Base-by-base conservation (phyloP, 2,113 vertebrate species). In the Nanorana parkeri region DNA sequence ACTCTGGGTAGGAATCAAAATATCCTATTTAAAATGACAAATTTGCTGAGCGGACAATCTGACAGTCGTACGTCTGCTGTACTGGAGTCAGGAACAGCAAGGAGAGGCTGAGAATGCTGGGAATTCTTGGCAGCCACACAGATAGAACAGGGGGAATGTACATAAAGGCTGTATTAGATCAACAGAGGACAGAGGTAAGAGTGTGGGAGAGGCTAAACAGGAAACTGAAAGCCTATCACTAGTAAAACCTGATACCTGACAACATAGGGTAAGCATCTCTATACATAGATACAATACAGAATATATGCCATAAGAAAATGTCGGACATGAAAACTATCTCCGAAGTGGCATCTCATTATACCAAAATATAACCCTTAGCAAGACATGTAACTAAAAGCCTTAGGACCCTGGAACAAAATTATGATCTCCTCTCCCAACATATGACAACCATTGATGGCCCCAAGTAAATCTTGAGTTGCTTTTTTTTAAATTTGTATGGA, bases 211-310 rank as follows among this genome's bases (percentile, higher is more conserved):
- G 29, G 19, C 29, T 36, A 20, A n/a, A 28, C 63, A 65, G 5
- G 26, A 65, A 55, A 17, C 63, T 20, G 28, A 32, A 23, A 58
- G 55, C 55, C 17, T 58, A 68, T 68, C 10, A 32, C 64, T 41
- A 68, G 77, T 79, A 79, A 79, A 79, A 79, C 52, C 29, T 58
- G 65, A 79, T 79, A 56, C 64, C 20, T 56, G 26, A 54, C 26
- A 68, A 58, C 26, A 55, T 79, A 5, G 21, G 23, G 28, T 19
- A 52, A 77, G 60, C 51, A 65, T 52, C 36, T 77, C 60, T 65
- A 64, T 61, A 61, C 28, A 63, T 76, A 58, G 71, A 58, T 54
- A 13, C 54, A 29, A 74, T 58, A n/a, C n/a, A 21, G 17, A 51
- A 65, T 52, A 8, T 64, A 65, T 51, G 21, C 51, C 19, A 29